Base-by-base conservation (phyloP, 2,113 vertebrate species). In the Willisornis vidua region DNA sequence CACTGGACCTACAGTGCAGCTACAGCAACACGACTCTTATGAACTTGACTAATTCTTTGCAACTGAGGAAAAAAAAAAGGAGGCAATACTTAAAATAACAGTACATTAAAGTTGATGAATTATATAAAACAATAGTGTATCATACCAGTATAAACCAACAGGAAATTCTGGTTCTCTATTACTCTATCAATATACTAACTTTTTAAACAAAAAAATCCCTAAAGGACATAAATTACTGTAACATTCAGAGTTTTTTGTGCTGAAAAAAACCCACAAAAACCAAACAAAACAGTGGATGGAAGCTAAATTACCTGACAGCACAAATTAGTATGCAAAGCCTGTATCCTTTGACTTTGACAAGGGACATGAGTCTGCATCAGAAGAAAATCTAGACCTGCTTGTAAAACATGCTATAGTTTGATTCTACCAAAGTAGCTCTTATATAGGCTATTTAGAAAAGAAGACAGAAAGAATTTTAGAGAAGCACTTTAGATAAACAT, bases 341-440 rank as follows among this genome's bases (percentile, higher is more conserved):
- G 63, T 55, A 88, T 52, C 59, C n/a, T 91, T 80, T 86, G 66
- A 91, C 83, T 93, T 83, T 93, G 83, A 93, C 37, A 84, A 84
- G 45, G 25, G 31, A 18, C 39, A 84, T 1, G 1, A 81, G 68
- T 78, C 80, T 90, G 37, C 48, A 37, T 59, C 48, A 67, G 55
- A 62, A 88, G 68, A 88, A 93, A 93, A 71, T 63, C 68, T 78
- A 93, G n/a, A 31, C 54, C n/a, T 75, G 31, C 65, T 77, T 84
- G 19, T 80, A 88, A 83, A 90, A 84, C 43, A 22, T 46, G 24
- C 23, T 67, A 45, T 18, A 58, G 43, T 52, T 71, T 57, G 31
- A 74, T 61, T 78, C 48, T 81, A 68, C 28, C 65, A 37, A 48
- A 46, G 61, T 18, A 67, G 24, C 45, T 72, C 12, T 29, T 66